Percentiles rank a stretch among this genome's conserved stretches.
phyloP scores from a whole-genome alignment of 2,113 vertebrate species.

The Microtus oregoni region DNA sequence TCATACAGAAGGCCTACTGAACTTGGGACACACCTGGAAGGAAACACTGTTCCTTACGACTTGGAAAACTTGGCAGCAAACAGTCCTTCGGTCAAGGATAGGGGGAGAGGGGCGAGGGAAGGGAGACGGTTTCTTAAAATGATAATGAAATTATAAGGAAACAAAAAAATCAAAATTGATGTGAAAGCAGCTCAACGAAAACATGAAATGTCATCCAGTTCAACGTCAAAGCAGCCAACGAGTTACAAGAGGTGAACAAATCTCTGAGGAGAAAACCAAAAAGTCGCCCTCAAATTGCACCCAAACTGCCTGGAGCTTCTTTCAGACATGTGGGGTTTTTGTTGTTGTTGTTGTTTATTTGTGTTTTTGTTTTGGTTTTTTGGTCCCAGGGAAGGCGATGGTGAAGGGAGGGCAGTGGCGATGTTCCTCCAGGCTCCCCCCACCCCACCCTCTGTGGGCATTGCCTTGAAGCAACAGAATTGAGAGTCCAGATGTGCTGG shows the following conservation, averaged over 20 bases:
- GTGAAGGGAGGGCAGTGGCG: constrained; percentile 69
- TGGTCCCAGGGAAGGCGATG: constrained; percentile 47
- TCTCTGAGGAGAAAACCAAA: constrained; percentile 73
- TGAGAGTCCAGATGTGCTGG: constrained; percentile 78
- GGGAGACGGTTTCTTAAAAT: constrained; percentile 76
- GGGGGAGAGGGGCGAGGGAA: constrained; percentile 58
- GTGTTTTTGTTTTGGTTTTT: neutral
- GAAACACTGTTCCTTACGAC: constrained; percentile 72
- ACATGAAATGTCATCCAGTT: constrained; percentile 84
- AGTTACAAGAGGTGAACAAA: constrained; percentile 80
- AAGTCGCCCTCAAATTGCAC: constrained; percentile 79
- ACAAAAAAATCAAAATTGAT: constrained; percentile 80
- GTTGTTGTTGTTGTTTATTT: neutral
- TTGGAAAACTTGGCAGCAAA: constrained; percentile 74
- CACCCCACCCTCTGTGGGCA: constrained; percentile 68
- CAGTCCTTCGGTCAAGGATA: constrained; percentile 78
- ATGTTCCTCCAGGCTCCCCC: constrained; percentile 65
- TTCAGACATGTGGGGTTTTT: constrained; percentile 71
- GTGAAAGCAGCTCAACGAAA: constrained; percentile 84
- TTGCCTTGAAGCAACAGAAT: constrained; percentile 77
- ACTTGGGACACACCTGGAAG: constrained; percentile 74
- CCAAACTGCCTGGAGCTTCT: constrained; percentile 81
- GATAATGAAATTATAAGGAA: constrained; percentile 82
- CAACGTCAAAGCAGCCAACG: constrained; percentile 84
- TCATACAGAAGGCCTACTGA: constrained; percentile 39